phyloP scores from a whole-genome alignment of 2,888 invertebrate species.

The Teleiodes luculella region DNA sequence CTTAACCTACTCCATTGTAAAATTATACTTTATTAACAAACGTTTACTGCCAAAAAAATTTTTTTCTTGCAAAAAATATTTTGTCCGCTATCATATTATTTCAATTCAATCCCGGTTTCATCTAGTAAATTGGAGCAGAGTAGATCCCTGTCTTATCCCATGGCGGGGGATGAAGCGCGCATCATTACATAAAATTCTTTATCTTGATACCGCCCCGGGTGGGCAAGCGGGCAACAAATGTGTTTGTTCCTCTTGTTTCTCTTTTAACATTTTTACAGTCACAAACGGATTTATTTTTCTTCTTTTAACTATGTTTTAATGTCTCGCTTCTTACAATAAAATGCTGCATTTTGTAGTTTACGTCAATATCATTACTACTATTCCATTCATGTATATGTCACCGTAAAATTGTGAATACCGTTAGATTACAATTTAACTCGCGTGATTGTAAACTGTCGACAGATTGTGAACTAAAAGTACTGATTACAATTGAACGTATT shows the following conservation, averaged over 20 bases:
- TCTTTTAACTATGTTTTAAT: not conserved
- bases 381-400: no score
- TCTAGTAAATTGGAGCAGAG: slow-evolving; percentile 11
- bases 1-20: no score
- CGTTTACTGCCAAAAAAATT: no score
- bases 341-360: not conserved
- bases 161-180: not conserved
- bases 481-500: no score
- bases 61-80: no score
- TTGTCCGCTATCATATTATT: no score
- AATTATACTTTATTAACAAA: no score
- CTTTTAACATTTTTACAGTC: not conserved
- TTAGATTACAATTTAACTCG: no score
- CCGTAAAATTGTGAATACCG: no score
- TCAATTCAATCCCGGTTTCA: slow-evolving; percentile 13
- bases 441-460: no score
- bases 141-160: slow-evolving; percentile 12
- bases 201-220: not conserved
- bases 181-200: slow-evolving; percentile 12
- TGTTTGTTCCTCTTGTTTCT: not conserved
- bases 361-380: not conserved
- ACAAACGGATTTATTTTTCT: not conserved
- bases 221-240: not conserved
- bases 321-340: not conserved
- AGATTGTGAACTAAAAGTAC: no score